Evolutionary conservation across 2,113 vertebrate genomes (phyloP).

Genomic region (Pangasianodon gigas): DNA sequence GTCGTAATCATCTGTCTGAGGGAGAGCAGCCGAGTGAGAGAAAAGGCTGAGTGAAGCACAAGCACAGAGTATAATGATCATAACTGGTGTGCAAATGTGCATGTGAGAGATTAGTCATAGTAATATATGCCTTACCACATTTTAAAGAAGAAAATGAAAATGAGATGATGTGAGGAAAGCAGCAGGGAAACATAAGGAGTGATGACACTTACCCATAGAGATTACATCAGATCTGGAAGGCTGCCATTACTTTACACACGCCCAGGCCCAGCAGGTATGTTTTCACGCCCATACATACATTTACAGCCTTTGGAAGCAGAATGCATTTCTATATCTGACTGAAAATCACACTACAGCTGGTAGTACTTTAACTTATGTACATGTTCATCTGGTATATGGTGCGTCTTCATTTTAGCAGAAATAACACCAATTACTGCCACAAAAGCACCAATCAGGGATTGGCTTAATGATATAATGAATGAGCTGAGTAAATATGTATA

Average conservation of each 20-base stretch:
- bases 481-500: neutral
- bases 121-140: neutral
- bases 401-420: constrained; percentile 3
- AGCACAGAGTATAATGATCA: constrained; percentile 3
- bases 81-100: constrained; percentile 18
- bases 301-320: neutral
- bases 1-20: constrained; percentile 69
- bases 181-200: constrained; percentile 40
- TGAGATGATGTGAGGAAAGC: constrained; percentile 16
- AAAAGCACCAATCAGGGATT: neutral
- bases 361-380: neutral
- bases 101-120: constrained; percentile 23
- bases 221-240: constrained; percentile 63
- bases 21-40: constrained; percentile 7
- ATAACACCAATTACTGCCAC: constrained; percentile 9
- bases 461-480: neutral
- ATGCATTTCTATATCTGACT: neutral
- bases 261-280: neutral
- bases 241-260: constrained; percentile 49
- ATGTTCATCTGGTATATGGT: neutral
- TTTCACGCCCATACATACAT: neutral
- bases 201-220: constrained; percentile 51
- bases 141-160: constrained; percentile 19
- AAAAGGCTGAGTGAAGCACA: constrained; percentile 41
- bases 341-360: neutral